Conservation (phyloP, 2,888 invertebrate species). For the Himalopsyche anomala region DNA sequence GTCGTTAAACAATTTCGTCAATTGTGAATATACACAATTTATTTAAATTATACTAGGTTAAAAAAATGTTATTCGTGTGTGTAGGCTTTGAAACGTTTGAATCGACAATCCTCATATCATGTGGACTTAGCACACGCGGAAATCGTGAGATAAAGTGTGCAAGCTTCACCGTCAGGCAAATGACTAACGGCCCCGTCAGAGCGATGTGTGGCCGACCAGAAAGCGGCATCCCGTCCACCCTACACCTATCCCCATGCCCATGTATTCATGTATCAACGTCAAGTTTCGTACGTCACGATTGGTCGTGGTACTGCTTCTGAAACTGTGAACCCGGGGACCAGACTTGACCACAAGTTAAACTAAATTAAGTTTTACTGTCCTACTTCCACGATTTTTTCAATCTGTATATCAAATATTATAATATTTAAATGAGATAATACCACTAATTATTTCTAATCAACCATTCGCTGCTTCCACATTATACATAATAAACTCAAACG, state of each 20-base stretch:
- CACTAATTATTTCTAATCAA: no score
- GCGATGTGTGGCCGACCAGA: conserved; percentile 74
- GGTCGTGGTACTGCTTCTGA: neutral
- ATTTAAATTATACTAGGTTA: no score
- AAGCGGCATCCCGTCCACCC: conserved; percentile 52
- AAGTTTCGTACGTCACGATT: conserved; percentile 71
- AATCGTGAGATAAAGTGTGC: conserved; percentile 42
- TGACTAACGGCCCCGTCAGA: conserved; percentile 77
- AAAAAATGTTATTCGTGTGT: neutral
- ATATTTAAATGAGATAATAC: no score
- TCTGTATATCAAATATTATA: no score
- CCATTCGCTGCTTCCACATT: no score
- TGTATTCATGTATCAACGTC: conserved; percentile 79
- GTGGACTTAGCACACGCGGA: conserved; percentile 32
- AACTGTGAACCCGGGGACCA: neutral
- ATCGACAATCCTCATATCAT: conserved; percentile 21
- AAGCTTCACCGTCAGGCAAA: conserved; percentile 66
- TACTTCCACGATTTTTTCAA: no score
- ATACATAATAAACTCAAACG: no score
- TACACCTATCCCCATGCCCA: conserved; percentile 65
- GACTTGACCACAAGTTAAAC: neutral
- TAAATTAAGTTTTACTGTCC: no score
- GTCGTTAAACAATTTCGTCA: no score
- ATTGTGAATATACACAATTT: no score
- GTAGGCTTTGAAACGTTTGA: neutral